Conservation (phyloP, 2,888 invertebrate genomes). For the Crossocerus cetratus region DNA sequence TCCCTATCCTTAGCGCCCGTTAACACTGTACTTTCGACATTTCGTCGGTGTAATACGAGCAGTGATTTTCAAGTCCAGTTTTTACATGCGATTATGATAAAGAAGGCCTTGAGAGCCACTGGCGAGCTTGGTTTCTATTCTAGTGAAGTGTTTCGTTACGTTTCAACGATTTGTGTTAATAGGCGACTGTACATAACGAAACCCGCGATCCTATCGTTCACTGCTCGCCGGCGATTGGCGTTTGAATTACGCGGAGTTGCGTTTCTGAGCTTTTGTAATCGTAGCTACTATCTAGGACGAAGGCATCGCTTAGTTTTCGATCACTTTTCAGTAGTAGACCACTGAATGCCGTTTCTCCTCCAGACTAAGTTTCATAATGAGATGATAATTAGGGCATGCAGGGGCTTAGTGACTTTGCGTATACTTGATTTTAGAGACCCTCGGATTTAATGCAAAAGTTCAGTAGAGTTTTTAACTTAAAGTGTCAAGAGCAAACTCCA, state of each 20-base stretch:
- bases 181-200: constrained; percentile 22
- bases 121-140: constrained; percentile 31
- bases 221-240: not conserved
- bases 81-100: constrained; percentile 38
- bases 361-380: too few relatives aligned
- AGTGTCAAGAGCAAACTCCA: too few relatives aligned
- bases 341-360: too few relatives aligned
- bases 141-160: constrained; percentile 23
- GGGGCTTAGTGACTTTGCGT: too few relatives aligned
- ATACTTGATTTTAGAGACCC: too few relatives aligned
- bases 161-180: too few relatives aligned
- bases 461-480: too few relatives aligned
- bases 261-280: constrained; percentile 45
- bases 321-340: too few relatives aligned
- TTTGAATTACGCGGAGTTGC: constrained; percentile 15
- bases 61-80: constrained; percentile 24
- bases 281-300: constrained; percentile 15
- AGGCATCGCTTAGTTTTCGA: too few relatives aligned
- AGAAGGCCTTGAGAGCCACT: constrained; percentile 24
- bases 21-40: not conserved
- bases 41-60: constrained; percentile 6
- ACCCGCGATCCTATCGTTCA: not conserved
- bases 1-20: constrained; percentile 2
- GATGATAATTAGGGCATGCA: too few relatives aligned
- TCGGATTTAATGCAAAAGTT: too few relatives aligned